Percentiles rank a stretch among this genome's conserved stretches.
phyloP scores from a whole-genome alignment of 2,888 invertebrate species.

The Isotomurus palustris region DNA sequence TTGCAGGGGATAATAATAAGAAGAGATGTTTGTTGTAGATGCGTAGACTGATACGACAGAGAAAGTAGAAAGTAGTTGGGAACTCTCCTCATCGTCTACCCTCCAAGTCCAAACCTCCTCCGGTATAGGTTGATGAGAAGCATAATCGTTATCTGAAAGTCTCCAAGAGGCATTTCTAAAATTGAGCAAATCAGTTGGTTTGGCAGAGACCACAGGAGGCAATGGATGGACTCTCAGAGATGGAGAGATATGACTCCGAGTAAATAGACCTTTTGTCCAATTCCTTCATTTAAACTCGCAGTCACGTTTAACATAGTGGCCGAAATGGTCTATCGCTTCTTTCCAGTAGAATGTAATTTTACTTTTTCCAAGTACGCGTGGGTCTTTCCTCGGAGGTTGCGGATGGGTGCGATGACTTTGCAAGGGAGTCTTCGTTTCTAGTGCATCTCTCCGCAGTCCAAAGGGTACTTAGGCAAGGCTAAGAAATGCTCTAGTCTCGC shows the following conservation, averaged over 20 bases:
- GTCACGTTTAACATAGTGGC: slow-evolving; percentile 38
- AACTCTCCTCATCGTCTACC: too few relatives aligned
- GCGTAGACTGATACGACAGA: not conserved
- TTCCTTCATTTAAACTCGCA: slow-evolving; percentile 40
- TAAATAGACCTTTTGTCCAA: slow-evolving; percentile 25
- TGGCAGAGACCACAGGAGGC: not conserved
- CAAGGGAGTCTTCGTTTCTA: too few relatives aligned
- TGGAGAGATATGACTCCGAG: slow-evolving; percentile 22
- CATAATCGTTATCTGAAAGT: slow-evolving; percentile 16
- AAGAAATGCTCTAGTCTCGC: too few relatives aligned
- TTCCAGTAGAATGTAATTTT: slow-evolving; percentile 23
- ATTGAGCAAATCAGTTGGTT: slow-evolving; percentile 16
- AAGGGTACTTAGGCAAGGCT: too few relatives aligned
- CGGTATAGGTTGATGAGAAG: slow-evolving; percentile 9
- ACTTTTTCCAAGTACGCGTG: too few relatives aligned
- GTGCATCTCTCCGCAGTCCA: too few relatives aligned
- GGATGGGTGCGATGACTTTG: too few relatives aligned
- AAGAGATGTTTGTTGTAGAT: too few relatives aligned
- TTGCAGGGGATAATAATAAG: too few relatives aligned
- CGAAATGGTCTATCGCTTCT: slow-evolving; percentile 41
- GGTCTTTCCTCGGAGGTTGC: too few relatives aligned
- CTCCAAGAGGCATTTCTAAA: slow-evolving; percentile 13
- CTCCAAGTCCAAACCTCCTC: too few relatives aligned
- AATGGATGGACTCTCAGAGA: slow-evolving; percentile 4
- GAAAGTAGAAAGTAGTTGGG: too few relatives aligned